These are phyloP conservation scores for Paraescarpia echinospica DNA, from an alignment of 1,140 invertebrate species.

Conservation along the genomic window DNA sequence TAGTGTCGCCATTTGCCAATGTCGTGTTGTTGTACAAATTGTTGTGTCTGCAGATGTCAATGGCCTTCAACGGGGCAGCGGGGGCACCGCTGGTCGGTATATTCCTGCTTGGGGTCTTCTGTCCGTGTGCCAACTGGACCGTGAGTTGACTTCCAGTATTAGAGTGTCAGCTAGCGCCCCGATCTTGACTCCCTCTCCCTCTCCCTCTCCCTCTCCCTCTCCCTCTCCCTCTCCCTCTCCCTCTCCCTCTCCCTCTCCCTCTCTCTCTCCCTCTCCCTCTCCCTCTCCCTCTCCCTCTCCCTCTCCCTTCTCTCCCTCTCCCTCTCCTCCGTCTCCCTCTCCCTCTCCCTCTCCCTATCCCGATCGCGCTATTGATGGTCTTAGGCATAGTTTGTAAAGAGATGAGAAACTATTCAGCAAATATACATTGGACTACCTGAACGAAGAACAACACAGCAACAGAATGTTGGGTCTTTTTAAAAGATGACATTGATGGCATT, in stretches of 20 bases:
- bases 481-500: no score
- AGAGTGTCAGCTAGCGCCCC: no score
- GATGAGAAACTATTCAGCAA: no score
- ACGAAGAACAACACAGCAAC: no score
- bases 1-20: background rate
- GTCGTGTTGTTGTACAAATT: background rate
- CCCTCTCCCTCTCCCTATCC: no score
- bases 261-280: background rate
- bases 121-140: constrained; percentile 42
- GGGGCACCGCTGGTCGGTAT: constrained; percentile 45
- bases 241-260: background rate
- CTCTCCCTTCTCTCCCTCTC: constrained; percentile 3
- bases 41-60: constrained; percentile 17
- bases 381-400: no score
- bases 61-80: constrained; percentile 43
- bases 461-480: no score
- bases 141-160: constrained; percentile 33
- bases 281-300: background rate
- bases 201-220: constrained; percentile 1
- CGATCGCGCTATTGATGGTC: no score
- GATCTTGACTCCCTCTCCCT: background rate
- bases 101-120: constrained; percentile 43
- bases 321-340: no score
- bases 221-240: background rate
- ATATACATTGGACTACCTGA: no score